These are phyloP conservation scores for Lasioglossum oenotherae DNA, from an alignment of 2,888 invertebrate species.

Conservation along the genomic window DNA sequence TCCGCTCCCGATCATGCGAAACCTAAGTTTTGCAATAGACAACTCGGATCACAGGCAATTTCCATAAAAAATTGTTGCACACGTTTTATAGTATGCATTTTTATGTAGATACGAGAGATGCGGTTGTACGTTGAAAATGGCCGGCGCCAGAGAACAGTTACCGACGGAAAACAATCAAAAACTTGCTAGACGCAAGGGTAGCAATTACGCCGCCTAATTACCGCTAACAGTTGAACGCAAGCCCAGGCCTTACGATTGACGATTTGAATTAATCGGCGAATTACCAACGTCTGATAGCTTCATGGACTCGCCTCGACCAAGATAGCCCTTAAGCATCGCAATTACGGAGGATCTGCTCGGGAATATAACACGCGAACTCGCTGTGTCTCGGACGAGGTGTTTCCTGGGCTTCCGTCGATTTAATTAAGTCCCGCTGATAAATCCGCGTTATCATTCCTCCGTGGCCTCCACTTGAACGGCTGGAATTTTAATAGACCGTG, in stretches of 20 bases:
- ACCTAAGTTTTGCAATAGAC: background rate
- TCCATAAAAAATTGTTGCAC: background rate
- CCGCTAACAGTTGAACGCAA: slow-evolving; percentile 63
- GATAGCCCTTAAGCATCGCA: slow-evolving; percentile 70
- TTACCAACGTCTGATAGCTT: slow-evolving; percentile 69
- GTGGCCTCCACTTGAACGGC: slow-evolving; percentile 28
- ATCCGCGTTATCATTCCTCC: slow-evolving; percentile 33
- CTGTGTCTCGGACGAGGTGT: slow-evolving; percentile 36
- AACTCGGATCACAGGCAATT: background rate
- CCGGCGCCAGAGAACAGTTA: background rate
- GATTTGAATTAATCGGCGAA: slow-evolving; percentile 72
- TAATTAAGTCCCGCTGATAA: slow-evolving; percentile 64
- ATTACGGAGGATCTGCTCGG: slow-evolving; percentile 67
- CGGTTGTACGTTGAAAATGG: background rate
- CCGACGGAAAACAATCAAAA: slow-evolving; percentile 40
- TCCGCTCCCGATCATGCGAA: background rate
- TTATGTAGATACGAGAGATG: background rate
- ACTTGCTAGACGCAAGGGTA: slow-evolving; percentile 35
- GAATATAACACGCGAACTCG: slow-evolving; percentile 64
- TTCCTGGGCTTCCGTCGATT: slow-evolving; percentile 52
- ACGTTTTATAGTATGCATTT: background rate
- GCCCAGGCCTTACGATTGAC: slow-evolving; percentile 57
- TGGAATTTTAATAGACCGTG: slow-evolving; percentile 51
- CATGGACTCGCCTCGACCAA: slow-evolving; percentile 60
- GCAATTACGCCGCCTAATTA: slow-evolving; percentile 66